Conservation (phyloP, 1,140 invertebrate species). For the Pseudomyrmex concolor region DNA sequence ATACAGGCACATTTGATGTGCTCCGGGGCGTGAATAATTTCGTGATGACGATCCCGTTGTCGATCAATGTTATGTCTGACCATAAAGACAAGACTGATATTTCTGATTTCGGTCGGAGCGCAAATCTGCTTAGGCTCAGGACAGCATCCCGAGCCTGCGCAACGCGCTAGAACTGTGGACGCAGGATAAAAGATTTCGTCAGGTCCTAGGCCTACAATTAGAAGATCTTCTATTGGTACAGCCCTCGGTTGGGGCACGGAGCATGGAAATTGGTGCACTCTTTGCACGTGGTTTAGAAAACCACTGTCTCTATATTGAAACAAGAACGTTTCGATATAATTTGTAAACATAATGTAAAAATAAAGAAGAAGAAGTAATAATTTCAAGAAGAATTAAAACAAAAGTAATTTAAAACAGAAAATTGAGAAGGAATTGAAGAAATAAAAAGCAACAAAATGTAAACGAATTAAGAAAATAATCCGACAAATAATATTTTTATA, state of each 20-base stretch:
- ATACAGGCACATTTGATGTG: constrained; percentile 79
- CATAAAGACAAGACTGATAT: constrained; percentile 81
- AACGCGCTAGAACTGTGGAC: constrained; percentile 81
- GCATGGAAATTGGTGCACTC: constrained; percentile 80
- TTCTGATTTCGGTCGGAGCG: constrained; percentile 76
- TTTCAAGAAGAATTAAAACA: not conserved
- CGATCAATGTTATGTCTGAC: constrained; percentile 80
- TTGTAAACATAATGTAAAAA: not conserved
- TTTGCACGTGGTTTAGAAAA: constrained; percentile 80
- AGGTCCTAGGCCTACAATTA: constrained; percentile 77
- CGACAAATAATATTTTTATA: not conserved
- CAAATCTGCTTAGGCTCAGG: constrained; percentile 76
- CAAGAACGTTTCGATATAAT: not conserved
- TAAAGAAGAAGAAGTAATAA: not conserved
- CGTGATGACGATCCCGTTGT: constrained; percentile 80
- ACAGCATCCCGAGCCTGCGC: constrained; percentile 81
- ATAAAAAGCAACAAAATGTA: not conserved
- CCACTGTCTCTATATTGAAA: constrained; percentile 75
- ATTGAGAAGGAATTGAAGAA: constrained; percentile 9
- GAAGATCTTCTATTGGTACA: constrained; percentile 77
- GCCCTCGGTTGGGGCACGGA: constrained; percentile 79
- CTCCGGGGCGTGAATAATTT: constrained; percentile 79
- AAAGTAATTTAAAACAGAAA: not conserved
- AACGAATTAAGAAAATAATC: not conserved
- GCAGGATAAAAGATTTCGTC: constrained; percentile 82